These are phyloP conservation scores for Pedetes capensis DNA, from an alignment of 2,113 vertebrate species.

Conservation along the genomic window DNA sequence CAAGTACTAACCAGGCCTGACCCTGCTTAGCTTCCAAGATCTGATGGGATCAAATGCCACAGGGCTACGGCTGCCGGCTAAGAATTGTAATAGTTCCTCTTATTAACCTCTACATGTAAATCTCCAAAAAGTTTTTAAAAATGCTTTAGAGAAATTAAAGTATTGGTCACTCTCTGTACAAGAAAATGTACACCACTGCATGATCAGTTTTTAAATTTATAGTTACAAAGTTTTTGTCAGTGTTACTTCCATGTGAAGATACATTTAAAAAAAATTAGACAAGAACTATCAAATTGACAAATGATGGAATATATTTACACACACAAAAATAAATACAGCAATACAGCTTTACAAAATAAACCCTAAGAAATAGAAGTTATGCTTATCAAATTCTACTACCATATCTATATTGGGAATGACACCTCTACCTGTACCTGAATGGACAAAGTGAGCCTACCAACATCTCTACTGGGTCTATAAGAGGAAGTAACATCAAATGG, in stretches of 20 bases:
- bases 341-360: conserved; percentile 73
- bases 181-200: background rate
- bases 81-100: too few species aligned
- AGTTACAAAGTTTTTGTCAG: conserved; percentile 1
- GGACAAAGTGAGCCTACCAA: conserved; percentile 41
- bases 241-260: conserved; percentile 41
- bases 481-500: conserved; percentile 78
- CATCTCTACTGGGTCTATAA: conserved; percentile 74
- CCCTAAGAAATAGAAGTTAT: conserved; percentile 69
- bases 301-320: conserved; percentile 53
- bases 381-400: conserved; percentile 74
- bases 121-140: conserved; percentile 54
- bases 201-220: background rate
- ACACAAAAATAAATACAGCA: conserved; percentile 69
- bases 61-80: too few species aligned
- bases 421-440: conserved; percentile 60
- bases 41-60: too few species aligned
- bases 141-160: conserved; percentile 36
- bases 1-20: too few species aligned
- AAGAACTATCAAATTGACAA: conserved; percentile 58
- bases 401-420: conserved; percentile 67
- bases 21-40: too few species aligned
- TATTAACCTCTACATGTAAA: conserved; percentile 44
- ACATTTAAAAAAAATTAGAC: conserved; percentile 49
- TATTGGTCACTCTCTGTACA: background rate